These are phyloP conservation scores for Nycteola revayana DNA, from an alignment of 2,888 invertebrate species.

Conservation along the genomic window DNA sequence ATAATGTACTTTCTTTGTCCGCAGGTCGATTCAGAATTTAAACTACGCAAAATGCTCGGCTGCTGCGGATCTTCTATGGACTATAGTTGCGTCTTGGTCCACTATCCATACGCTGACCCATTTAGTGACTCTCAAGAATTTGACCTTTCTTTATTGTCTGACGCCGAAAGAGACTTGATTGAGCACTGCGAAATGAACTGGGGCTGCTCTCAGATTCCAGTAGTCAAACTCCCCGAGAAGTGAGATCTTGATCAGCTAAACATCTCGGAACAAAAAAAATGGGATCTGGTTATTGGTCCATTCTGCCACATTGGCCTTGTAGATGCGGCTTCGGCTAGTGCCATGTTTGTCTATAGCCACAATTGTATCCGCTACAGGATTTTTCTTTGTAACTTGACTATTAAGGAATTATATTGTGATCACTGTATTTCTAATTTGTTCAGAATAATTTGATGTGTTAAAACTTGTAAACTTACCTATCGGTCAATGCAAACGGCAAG, in stretches of 20 bases:
- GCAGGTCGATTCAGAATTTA: conserved; percentile 82
- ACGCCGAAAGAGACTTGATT: conserved; percentile 83
- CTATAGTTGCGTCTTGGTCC: conserved; percentile 81
- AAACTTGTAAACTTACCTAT: conserved; percentile 15
- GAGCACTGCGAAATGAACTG: conserved; percentile 86
- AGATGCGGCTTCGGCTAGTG: conserved; percentile 53
- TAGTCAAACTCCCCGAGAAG: conserved; percentile 85
- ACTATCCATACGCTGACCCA: conserved; percentile 74
- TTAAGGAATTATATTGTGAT: conserved; percentile 19
- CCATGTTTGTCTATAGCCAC: conserved; percentile 49
- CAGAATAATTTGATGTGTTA: conserved; percentile 15
- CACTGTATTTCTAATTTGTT: conserved; percentile 13
- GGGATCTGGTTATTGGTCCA: conserved; percentile 14
- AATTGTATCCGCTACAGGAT: conserved; percentile 21
- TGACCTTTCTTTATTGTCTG: conserved; percentile 76
- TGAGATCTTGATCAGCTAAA: conserved; percentile 53
- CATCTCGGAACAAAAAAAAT: conserved; percentile 40
- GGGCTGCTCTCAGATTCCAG: conserved; percentile 83
- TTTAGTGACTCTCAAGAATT: conserved; percentile 68
- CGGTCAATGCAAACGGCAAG: no score
- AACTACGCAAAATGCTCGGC: conserved; percentile 72
- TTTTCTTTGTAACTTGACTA: conserved; percentile 19
- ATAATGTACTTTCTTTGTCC: conserved; percentile 40
- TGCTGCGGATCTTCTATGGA: conserved; percentile 66
- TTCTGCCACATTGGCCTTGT: conserved; percentile 23